phyloP scores from a whole-genome alignment of 1,140 invertebrate species.

The Caenorhabditis elegans region DNA sequence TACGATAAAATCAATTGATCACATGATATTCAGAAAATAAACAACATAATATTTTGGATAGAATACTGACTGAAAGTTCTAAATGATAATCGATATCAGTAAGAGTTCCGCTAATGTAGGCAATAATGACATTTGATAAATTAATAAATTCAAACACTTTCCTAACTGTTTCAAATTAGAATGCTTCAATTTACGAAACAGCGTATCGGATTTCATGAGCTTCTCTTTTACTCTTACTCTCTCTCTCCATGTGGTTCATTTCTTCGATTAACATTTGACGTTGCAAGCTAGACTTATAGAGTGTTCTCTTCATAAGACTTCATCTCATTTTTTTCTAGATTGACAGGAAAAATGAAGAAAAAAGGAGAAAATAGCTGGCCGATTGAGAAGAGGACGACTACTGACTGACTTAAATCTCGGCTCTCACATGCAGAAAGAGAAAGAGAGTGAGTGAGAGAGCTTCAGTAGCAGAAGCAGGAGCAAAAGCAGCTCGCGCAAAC shows the following conservation, averaged over 20 bases:
- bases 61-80: too few relatives aligned
- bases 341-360: constrained; percentile 12
- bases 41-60: too few relatives aligned
- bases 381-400: background rate
- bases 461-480: background rate
- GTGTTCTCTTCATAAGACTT: constrained; percentile 28
- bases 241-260: background rate
- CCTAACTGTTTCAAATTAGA: constrained; percentile 22
- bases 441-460: background rate
- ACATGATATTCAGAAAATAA: too few relatives aligned
- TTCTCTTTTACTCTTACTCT: background rate
- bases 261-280: background rate
- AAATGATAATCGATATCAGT: too few relatives aligned
- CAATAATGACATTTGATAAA: too few relatives aligned
- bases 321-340: background rate
- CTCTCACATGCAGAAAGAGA: constrained; percentile 22
- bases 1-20: too few relatives aligned
- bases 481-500: constrained; percentile 27
- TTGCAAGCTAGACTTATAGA: background rate
- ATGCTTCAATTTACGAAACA: constrained; percentile 21
- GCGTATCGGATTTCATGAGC: background rate
- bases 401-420: constrained; percentile 27
- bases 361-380: constrained; percentile 18
- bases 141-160: background rate
- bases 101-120: too few relatives aligned